Evolutionary conservation across 2,113 vertebrate genomes (phyloP).

Genomic region (Hylia prasina): DNA sequence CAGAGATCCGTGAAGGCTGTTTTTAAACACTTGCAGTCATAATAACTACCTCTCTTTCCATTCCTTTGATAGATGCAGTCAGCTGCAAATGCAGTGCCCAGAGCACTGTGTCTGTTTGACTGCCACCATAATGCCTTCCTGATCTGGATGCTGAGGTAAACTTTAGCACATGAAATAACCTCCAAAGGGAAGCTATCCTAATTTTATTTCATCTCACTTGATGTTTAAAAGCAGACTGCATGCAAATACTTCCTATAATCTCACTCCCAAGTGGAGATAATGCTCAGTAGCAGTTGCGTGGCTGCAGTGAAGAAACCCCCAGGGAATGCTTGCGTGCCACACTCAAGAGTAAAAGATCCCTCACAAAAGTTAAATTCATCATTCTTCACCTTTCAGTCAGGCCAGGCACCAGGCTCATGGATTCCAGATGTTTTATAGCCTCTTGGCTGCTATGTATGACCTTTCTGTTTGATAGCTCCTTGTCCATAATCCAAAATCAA

Average conservation of each 20-base stretch:
- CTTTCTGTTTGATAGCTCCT: not conserved
- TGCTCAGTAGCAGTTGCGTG: not conserved
- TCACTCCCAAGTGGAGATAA: not conserved
- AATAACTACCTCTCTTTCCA: not conserved
- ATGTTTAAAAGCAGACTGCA: not conserved
- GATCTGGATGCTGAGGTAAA: not conserved
- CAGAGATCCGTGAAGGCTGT: not conserved
- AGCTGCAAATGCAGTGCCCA: not conserved
- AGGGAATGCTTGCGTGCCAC: not conserved
- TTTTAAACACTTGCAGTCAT: not conserved
- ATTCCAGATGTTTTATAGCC: conserved; percentile 27
- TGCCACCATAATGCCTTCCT: not conserved
- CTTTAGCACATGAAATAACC: not conserved
- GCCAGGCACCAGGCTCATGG: not conserved
- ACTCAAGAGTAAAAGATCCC: not conserved
- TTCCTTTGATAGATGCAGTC: not conserved
- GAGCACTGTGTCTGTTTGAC: not conserved
- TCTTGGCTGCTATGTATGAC: not conserved
- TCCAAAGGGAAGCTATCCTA: not conserved
- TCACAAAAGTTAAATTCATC: not conserved
- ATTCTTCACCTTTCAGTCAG: not conserved
- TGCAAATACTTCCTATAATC: not conserved
- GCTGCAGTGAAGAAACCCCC: not conserved
- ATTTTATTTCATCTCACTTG: conserved; percentile 1
- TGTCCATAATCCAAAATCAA: conserved; percentile 10